These are phyloP conservation scores for Procavia capensis DNA, from an alignment of 2,113 vertebrate genomes.

Conservation along the genomic window DNA sequence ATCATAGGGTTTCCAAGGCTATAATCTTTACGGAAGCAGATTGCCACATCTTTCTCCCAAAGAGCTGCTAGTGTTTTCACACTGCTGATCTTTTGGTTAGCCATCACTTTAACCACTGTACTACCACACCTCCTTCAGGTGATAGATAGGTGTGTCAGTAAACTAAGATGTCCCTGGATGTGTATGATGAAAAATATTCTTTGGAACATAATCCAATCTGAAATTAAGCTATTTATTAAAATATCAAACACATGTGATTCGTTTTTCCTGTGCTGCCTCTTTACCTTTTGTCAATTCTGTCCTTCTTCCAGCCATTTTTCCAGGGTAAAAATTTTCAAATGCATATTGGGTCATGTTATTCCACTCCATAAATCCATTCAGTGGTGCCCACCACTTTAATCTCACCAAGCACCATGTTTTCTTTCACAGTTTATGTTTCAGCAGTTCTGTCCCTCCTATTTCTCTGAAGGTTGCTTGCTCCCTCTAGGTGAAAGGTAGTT, in stretches of 20 bases:
- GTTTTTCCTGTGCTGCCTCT: neutral
- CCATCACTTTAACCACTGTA: no score
- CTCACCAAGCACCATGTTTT: neutral
- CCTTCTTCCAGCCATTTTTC: neutral
- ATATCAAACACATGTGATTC: neutral
- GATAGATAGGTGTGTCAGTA: constrained; percentile 9
- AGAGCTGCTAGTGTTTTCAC: no score
- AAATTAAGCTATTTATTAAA: constrained; percentile 54
- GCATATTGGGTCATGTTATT: neutral
- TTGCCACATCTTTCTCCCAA: no score
- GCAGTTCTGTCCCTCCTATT: neutral
- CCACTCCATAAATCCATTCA: neutral
- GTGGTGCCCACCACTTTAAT: neutral
- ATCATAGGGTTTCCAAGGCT: no score
- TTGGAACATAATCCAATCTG: neutral
- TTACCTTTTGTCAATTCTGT: neutral
- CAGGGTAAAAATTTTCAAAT: neutral
- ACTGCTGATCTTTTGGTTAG: no score
- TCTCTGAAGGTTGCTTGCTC: neutral
- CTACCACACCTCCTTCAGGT: neutral
- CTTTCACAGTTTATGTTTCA: neutral
- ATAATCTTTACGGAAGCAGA: no score
- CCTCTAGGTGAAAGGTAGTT: neutral
- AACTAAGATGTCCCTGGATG: constrained; percentile 53
- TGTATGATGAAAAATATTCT: neutral